Percentiles rank a stretch among this genome's conserved stretches.
phyloP scores from a whole-genome alignment of 2,113 vertebrate species.

The Saccopteryx leptura region DNA sequence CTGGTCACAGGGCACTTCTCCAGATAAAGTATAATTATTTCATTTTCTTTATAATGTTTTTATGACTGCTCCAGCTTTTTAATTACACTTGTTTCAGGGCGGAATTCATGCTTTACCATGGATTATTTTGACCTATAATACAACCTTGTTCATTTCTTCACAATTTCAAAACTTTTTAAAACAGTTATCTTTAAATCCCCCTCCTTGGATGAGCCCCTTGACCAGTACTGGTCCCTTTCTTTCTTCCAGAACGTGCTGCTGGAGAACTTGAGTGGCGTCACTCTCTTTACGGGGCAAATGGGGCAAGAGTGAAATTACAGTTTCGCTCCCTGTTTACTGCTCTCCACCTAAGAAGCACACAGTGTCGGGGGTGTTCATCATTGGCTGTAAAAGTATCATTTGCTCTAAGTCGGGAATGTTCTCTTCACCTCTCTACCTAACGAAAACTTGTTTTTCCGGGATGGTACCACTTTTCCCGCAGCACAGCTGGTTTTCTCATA shows the following conservation, averaged over 20 bases:
- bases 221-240: not conserved
- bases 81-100: not conserved
- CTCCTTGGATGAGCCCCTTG: not conserved
- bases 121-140: not conserved
- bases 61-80: not conserved
- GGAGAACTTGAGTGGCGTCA: not conserved
- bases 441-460: not conserved
- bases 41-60: slow-evolving; percentile 3
- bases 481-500: not conserved
- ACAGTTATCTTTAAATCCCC: not conserved
- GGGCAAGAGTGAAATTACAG: not conserved
- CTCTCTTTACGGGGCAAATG: not conserved
- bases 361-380: accelerated
- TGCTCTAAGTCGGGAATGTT: not conserved
- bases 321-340: not conserved
- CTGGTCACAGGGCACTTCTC: not conserved
- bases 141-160: not conserved
- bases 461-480: not conserved
- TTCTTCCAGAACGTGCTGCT: not conserved
- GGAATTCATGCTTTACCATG: not conserved
- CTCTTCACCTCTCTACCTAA: not conserved
- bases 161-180: not conserved
- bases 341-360: not conserved
- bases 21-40: not conserved
- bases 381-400: not conserved